Evolutionary conservation across 2,888 invertebrate species (phyloP).

Genomic region (Cephus runcator): DNA sequence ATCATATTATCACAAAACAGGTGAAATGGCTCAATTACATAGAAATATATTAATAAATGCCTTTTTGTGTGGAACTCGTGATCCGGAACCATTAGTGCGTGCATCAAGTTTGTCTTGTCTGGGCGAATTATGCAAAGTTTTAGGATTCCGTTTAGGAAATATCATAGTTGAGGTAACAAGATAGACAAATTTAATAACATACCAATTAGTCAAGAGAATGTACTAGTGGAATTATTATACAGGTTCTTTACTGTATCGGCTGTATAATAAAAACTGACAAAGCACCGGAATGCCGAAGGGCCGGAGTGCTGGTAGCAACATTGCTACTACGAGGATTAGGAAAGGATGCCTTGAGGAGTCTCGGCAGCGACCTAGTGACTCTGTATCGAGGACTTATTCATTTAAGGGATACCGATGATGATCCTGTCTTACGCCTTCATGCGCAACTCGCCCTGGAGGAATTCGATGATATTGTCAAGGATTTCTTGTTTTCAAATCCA

Average conservation of each 20-base stretch:
- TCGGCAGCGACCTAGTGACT: slow-evolving; percentile 75
- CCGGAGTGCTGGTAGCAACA: slow-evolving; percentile 81
- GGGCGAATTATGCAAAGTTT: slow-evolving; percentile 80
- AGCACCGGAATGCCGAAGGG: slow-evolving; percentile 79
- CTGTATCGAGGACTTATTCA: slow-evolving; percentile 78
- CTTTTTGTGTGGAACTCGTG: slow-evolving; percentile 76
- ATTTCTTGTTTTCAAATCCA: slow-evolving; percentile 71
- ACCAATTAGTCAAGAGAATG: background rate
- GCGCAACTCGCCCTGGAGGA: slow-evolving; percentile 82
- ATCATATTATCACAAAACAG: slow-evolving; percentile 62
- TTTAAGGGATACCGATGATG: slow-evolving; percentile 75
- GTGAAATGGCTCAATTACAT: slow-evolving; percentile 77
- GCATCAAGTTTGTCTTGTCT: slow-evolving; percentile 87
- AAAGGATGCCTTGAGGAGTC: slow-evolving; percentile 73
- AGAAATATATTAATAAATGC: slow-evolving; percentile 77
- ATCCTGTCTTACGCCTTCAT: slow-evolving; percentile 76
- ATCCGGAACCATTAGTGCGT: slow-evolving; percentile 78
- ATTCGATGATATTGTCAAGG: slow-evolving; percentile 75
- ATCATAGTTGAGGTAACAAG: slow-evolving; percentile 77
- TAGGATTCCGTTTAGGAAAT: slow-evolving; percentile 79
- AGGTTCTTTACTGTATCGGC: slow-evolving; percentile 79
- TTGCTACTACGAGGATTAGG: slow-evolving; percentile 81
- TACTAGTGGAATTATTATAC: slow-evolving; percentile 36
- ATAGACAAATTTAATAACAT: background rate
- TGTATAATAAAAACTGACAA: slow-evolving; percentile 77